Conservation (phyloP, 1,140 invertebrate species). For the Panagrolaimus sp. region DNA sequence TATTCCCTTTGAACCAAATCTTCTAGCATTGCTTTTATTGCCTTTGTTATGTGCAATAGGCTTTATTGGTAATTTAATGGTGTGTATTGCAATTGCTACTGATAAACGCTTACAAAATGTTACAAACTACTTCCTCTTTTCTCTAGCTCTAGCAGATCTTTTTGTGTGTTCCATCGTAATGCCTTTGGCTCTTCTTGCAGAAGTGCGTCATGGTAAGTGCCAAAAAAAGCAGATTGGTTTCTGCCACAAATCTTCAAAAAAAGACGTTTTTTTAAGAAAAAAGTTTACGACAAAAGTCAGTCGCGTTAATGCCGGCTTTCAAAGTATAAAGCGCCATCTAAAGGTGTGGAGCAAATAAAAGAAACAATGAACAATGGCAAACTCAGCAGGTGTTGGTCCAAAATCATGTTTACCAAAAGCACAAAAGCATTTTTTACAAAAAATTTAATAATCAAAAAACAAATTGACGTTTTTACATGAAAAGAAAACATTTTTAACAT, state of each 20-base stretch:
- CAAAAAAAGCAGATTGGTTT: background rate
- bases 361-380: conserved; percentile 12
- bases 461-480: too few relatives aligned
- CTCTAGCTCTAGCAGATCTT: conserved; percentile 60
- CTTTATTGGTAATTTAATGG: conserved; percentile 58
- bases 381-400: conserved; percentile 1
- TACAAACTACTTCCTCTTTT: conserved; percentile 62
- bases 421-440: background rate
- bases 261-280: conserved; percentile 7
- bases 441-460: background rate
- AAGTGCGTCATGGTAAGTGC: conserved; percentile 41
- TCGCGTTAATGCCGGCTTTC: background rate
- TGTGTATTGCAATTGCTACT: conserved; percentile 59
- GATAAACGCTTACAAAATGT: conserved; percentile 59
- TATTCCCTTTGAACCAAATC: background rate
- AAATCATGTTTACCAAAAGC: conserved; percentile 5
- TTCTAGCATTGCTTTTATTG: conserved; percentile 31
- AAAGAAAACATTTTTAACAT: conserved; percentile 26
- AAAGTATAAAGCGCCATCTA: background rate
- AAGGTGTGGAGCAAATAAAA: background rate
- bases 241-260: conserved; percentile 59
- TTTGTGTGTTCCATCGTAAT: conserved; percentile 58
- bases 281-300: background rate
- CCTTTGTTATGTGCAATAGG: conserved; percentile 41
- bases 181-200: conserved; percentile 54